These are phyloP conservation scores for Ennomos fuscantarius DNA, from an alignment of 2,888 invertebrate genomes.

Conservation along the genomic window DNA sequence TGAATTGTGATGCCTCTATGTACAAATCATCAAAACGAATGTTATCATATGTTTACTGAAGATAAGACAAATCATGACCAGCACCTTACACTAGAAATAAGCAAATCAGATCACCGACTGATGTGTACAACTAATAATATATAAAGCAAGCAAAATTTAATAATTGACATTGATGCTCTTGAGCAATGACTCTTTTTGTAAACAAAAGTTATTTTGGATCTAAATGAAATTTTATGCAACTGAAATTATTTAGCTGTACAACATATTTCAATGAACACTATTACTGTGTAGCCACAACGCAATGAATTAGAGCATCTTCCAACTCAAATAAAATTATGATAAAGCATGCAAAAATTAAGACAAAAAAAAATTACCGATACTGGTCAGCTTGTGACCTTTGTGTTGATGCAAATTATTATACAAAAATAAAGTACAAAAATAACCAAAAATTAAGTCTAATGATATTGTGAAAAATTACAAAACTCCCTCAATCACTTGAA, in stretches of 20 bases:
- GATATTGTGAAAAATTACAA: constrained; percentile 19
- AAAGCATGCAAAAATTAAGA: constrained; percentile 19
- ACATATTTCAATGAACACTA: too few relatives aligned
- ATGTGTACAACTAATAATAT: constrained; percentile 13
- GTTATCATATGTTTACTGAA: constrained; percentile 18
- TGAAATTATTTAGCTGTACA: too few relatives aligned
- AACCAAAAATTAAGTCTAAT: constrained; percentile 30
- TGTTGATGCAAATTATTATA: constrained; percentile 35
- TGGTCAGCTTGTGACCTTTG: constrained; percentile 1
- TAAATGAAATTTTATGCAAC: too few relatives aligned
- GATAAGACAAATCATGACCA: constrained; percentile 44
- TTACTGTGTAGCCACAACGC: too few relatives aligned
- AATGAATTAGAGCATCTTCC: too few relatives aligned
- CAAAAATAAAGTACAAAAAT: constrained; percentile 30
- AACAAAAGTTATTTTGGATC: too few relatives aligned
- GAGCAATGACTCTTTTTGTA: neutral
- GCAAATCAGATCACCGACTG: constrained; percentile 55
- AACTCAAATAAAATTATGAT: neutral
- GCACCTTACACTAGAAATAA: constrained; percentile 50
- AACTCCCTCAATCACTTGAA: constrained; percentile 26
- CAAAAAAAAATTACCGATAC: neutral
- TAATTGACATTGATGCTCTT: constrained; percentile 32
- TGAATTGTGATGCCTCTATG: constrained; percentile 74
- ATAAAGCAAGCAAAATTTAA: constrained; percentile 17
- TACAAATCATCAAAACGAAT: constrained; percentile 60